Percentiles rank a stretch among this genome's conserved stretches.
These are phyloP conservation scores for Pelusios castaneus DNA, from an alignment of 2,113 vertebrate genomes.

Conservation along the genomic window DNA sequence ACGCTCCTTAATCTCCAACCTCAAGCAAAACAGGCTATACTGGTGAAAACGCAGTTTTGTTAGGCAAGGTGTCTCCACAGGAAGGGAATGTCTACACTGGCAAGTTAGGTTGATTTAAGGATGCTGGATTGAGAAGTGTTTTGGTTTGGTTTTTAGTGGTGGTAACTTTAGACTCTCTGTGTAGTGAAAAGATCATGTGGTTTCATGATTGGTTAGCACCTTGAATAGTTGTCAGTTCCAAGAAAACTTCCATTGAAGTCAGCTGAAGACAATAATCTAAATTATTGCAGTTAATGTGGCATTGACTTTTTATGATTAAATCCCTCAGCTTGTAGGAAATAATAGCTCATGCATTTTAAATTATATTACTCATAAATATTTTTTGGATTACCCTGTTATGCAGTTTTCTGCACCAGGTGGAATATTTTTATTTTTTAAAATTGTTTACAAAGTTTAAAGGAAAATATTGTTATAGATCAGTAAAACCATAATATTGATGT, in stretches of 20 bases:
- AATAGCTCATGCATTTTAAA: neutral
- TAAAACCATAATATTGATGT: neutral
- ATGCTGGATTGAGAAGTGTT: fast-evolving
- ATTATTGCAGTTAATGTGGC: neutral
- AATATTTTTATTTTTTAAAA: neutral
- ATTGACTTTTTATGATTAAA: neutral
- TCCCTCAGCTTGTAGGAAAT: neutral
- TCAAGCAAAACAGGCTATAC: neutral
- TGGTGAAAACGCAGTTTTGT: neutral
- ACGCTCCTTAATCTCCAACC: neutral
- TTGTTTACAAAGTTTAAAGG: neutral
- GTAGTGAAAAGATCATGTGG: neutral
- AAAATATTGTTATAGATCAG: no score
- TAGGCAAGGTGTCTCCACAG: no score
- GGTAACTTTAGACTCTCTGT: neutral
- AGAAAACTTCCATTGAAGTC: neutral
- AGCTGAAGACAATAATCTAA: no score
- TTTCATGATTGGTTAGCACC: neutral
- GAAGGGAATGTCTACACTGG: no score
- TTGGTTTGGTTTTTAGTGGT: neutral
- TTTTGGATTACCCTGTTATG: neutral
- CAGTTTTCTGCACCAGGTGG: neutral
- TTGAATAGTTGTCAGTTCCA: neutral
- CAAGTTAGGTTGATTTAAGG: no score
- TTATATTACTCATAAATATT: neutral